A percentile compares a stretch with the other conserved stretches of the same genome.
Evolutionary conservation across 2,113 vertebrate genomes (phyloP).

Genomic region (Sander vitreus): DNA sequence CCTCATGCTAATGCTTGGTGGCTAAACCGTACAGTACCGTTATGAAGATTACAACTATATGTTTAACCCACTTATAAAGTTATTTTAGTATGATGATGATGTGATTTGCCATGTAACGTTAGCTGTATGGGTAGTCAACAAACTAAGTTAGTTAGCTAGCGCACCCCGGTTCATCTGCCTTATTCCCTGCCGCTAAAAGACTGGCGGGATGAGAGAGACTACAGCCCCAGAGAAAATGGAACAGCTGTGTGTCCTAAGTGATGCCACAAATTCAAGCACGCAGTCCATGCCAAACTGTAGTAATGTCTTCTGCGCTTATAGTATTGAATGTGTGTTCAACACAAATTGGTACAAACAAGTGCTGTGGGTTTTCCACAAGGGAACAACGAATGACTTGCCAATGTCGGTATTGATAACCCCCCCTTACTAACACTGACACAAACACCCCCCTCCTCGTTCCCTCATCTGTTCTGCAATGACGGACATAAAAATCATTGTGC

Average conservation of each 20-base stretch:
- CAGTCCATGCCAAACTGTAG: background rate
- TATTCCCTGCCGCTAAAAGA: too few relatives aligned
- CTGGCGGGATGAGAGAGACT: too few relatives aligned
- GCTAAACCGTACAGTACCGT: too few relatives aligned
- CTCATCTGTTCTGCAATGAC: constrained; percentile 32
- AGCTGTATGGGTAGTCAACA: too few relatives aligned
- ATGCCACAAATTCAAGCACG: background rate
- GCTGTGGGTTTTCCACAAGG: background rate
- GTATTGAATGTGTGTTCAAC: background rate
- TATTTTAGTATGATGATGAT: too few relatives aligned
- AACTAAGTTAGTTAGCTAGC: too few relatives aligned
- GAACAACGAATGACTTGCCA: background rate
- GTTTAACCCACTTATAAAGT: too few relatives aligned
- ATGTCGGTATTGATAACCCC: background rate
- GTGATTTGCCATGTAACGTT: too few relatives aligned
- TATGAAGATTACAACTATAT: too few relatives aligned
- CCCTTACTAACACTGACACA: background rate
- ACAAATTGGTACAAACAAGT: constrained; percentile 3
- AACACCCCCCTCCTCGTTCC: background rate
- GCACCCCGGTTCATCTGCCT: too few relatives aligned
- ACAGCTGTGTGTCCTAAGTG: constrained; percentile 21
- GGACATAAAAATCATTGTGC: constrained; percentile 60
- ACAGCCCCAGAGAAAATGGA: background rate
- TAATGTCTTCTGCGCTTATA: background rate
- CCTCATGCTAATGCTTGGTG: too few relatives aligned